Evolutionary conservation across 2,797 vertebrate species (phyloP).

Genomic region (Characodon lateralis): DNA sequence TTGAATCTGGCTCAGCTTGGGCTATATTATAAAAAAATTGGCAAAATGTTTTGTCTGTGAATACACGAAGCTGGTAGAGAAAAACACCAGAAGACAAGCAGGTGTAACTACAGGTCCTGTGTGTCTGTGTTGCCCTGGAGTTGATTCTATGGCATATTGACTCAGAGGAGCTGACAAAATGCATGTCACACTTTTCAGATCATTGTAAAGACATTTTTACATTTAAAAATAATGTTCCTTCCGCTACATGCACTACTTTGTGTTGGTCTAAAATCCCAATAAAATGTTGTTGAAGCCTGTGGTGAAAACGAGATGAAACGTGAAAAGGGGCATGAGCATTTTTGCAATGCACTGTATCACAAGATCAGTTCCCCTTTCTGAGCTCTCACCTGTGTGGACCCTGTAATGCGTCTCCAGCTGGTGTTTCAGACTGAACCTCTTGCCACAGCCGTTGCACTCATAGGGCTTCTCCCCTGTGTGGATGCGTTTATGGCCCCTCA

Average conservation of each 20-base stretch:
- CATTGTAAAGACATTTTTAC: background rate
- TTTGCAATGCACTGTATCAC: background rate
- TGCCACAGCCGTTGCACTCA: slow-evolving; percentile 97
- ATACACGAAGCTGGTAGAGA: background rate
- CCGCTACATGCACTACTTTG: background rate
- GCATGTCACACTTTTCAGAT: background rate
- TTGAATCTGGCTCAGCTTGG: background rate
- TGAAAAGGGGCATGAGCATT: background rate
- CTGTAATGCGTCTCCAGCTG: slow-evolving; percentile 99
- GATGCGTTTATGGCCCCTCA: slow-evolving; percentile 98
- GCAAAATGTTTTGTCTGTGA: background rate
- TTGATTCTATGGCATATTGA: background rate
- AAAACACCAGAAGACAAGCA: background rate
- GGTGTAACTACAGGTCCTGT: background rate
- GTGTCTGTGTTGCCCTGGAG: background rate
- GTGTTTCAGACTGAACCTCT: slow-evolving; percentile 99
- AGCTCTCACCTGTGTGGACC: slow-evolving; percentile 81
- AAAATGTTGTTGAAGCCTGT: background rate
- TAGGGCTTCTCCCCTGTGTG: slow-evolving; percentile 99
- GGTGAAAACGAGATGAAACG: background rate
- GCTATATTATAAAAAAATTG: background rate
- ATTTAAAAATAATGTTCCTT: background rate
- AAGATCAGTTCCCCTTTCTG: background rate
- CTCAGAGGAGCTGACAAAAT: background rate
- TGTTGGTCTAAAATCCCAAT: background rate